phyloP scores from a whole-genome alignment of 2,113 vertebrate species.

The Triplophysa rosa region DNA sequence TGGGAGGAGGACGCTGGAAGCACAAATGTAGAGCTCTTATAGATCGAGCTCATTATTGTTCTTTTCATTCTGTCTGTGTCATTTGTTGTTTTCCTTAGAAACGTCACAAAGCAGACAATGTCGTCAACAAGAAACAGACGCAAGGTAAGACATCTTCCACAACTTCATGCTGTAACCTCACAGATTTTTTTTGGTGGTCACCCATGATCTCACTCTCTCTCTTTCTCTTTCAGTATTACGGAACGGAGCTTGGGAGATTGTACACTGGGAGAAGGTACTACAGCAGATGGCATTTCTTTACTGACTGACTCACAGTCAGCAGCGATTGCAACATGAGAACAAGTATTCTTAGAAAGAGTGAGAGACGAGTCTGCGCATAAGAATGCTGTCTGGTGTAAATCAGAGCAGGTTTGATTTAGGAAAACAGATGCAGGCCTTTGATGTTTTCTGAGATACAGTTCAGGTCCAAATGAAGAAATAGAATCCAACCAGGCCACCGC shows the following conservation, averaged over 20 bases:
- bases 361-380: background rate
- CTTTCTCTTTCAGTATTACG: constrained; percentile 79
- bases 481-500: constrained; percentile 57
- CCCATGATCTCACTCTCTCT: background rate
- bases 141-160: constrained; percentile 81
- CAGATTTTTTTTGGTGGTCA: no score
- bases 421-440: background rate
- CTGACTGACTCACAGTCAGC: background rate
- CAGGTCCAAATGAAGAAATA: constrained; percentile 11
- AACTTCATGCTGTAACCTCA: background rate
- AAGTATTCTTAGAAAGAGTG: background rate
- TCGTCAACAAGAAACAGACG: constrained; percentile 95
- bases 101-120: constrained; percentile 93
- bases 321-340: background rate
- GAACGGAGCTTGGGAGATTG: constrained; percentile 98
- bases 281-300: constrained; percentile 22
- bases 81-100: constrained; percentile 76
- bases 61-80: background rate
- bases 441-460: background rate
- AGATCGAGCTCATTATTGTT: background rate
- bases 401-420: constrained; percentile 9
- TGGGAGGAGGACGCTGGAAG: no score
- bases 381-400: background rate
- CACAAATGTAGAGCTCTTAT: no score
- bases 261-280: constrained; percentile 98